A percentile compares a stretch with the other conserved stretches of the same genome.
Conservation (phyloP, 2,113 vertebrate genomes). For the Octodon degus region DNA sequence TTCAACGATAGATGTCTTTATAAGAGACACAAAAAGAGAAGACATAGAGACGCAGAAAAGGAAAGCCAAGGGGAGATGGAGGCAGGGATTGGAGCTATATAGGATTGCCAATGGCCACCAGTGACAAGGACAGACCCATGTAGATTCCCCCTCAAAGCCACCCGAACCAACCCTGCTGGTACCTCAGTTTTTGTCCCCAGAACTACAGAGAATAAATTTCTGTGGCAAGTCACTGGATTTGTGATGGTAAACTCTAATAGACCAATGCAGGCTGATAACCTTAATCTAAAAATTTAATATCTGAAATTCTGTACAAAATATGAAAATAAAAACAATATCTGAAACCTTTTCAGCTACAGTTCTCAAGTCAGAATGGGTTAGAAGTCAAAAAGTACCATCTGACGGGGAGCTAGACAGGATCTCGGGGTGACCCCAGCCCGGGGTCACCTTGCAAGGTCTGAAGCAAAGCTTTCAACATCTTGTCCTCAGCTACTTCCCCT, state of each 20-base stretch:
- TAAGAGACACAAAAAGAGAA: background rate
- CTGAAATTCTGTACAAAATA: background rate
- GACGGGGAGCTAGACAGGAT: background rate
- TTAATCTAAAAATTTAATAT: background rate
- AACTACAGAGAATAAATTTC: background rate
- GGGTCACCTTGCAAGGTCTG: slow-evolving; percentile 8
- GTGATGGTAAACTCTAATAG: background rate
- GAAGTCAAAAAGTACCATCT: background rate
- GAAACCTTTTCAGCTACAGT: background rate
- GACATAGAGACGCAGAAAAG: background rate
- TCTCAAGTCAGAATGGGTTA: background rate
- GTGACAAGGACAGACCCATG: background rate
- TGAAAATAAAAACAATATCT: background rate
- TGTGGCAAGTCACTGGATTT: background rate
- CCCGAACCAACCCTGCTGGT: background rate
- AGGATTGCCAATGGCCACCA: background rate
- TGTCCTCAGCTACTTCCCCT: slow-evolving; percentile 49
- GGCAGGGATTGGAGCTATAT: background rate
- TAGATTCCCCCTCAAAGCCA: background rate
- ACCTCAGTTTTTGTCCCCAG: background rate
- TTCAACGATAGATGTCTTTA: background rate
- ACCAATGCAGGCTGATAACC: background rate
- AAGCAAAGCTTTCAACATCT: slow-evolving; percentile 33
- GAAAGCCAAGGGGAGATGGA: background rate
- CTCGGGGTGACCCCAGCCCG: background rate